phyloP scores from a whole-genome alignment of 2,888 invertebrate species.

The Brachyptera risi region DNA sequence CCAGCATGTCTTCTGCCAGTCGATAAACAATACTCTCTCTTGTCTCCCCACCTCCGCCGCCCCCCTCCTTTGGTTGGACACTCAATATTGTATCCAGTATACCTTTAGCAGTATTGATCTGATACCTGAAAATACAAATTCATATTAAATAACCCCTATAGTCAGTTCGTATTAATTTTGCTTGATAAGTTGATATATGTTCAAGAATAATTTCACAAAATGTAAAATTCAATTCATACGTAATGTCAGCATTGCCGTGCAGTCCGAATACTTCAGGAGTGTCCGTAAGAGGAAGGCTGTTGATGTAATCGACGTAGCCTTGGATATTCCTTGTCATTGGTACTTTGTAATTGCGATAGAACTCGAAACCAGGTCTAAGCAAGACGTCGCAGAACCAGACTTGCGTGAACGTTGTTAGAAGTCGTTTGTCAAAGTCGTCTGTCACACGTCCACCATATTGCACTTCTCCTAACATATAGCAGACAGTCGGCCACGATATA shows the following conservation, averaged over 20 bases:
- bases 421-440: conserved; percentile 93
- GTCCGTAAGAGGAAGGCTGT: conserved; percentile 76
- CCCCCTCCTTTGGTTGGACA: conserved; percentile 97
- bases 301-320: conserved; percentile 82
- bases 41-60: conserved; percentile 85
- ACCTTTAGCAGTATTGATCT: conserved; percentile 91
- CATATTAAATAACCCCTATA: no score
- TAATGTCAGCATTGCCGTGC: conserved; percentile 94
- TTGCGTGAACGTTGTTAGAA: conserved; percentile 88
- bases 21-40: conserved; percentile 89
- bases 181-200: no score
- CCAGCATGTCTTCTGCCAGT: conserved; percentile 89
- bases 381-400: conserved; percentile 94
- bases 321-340: conserved; percentile 73
- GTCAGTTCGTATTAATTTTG: no score
- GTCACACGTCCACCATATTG: conserved; percentile 88
- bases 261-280: conserved; percentile 96
- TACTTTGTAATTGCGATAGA: conserved; percentile 89
- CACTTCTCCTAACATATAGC: conserved; percentile 94
- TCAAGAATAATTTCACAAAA: no score
- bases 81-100: conserved; percentile 91
- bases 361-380: conserved; percentile 83
- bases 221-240: no score
- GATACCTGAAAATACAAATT: conserved; percentile 66
- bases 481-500: conserved; percentile 94